Base-by-base conservation (phyloP, 1,140 invertebrate species). In the Solenopsis fugax region DNA sequence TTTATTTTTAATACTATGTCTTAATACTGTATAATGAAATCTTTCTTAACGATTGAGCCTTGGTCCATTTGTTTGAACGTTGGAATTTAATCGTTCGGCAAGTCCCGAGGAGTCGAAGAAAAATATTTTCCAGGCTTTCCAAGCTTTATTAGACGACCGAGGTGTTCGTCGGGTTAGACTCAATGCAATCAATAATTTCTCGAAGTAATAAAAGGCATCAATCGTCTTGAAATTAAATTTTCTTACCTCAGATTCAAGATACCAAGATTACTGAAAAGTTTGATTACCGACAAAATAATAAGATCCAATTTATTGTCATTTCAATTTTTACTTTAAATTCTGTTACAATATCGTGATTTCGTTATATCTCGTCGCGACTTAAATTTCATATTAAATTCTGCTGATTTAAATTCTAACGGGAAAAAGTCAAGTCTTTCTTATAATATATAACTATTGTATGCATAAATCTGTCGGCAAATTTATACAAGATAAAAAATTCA, bases 191-290 rank as follows among this genome's bases (percentile, higher is more conserved):
- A 48, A 84, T 73, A 75, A 84, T 84, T 84, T 62, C 29, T 45
- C 54, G 2, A 24, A 62, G 69, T 84, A 72, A 72, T 58, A 50
- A 82, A 60, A 60, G 45, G 72, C 54, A 81, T 45, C 34, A 84
- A 75, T 84, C 69, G 69, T 24, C 41, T 60, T 75, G 29, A 84
- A 62, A 84, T 75, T 37, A 84, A 84, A 84, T 75, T 84, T 75
- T n/a, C 45, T 24, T 56, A 13, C 24, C 34, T 37, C 50, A 41
- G 34, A 81, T 45, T 82, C 21, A 37, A 69, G 24, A 56, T 56
- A 56, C 18, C 54, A 62, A 29, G 29, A 29, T 16, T 48, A n/a
- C 13, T 21, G 7, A 54, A 29, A 29, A 50, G 16, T 73, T 50
- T 75, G 48, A 29, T 29, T 29, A 0, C n/a, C 69, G 54, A 34